phyloP scores from a whole-genome alignment of 2,888 invertebrate genomes.

The Scaptomyza reducta region DNA sequence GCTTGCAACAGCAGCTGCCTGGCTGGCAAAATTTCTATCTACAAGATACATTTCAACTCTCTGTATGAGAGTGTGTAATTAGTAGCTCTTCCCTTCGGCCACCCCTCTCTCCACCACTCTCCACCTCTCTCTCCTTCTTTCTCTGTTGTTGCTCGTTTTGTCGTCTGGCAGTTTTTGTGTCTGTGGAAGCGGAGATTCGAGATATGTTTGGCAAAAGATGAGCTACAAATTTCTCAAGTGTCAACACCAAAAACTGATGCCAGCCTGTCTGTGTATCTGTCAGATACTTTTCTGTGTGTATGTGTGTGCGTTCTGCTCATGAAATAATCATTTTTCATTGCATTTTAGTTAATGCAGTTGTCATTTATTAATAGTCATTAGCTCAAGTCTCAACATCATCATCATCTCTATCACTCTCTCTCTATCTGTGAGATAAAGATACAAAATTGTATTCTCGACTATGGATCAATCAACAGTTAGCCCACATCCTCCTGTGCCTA shows the following conservation, averaged over 20 bases:
- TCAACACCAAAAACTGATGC: constrained; percentile 81
- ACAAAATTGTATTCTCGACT: constrained; percentile 23
- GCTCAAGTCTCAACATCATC: constrained; percentile 38
- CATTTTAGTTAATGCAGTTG: constrained; percentile 73
- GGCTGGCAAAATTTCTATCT: constrained; percentile 21
- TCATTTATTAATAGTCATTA: constrained; percentile 75
- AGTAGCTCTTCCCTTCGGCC: constrained; percentile 51
- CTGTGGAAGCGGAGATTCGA: constrained; percentile 59
- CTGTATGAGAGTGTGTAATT: constrained; percentile 50
- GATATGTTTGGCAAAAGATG: constrained; percentile 77
- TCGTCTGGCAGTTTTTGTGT: constrained; percentile 64
- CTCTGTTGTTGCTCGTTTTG: constrained; percentile 17
- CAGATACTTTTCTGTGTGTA: constrained; percentile 45
- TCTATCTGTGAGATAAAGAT: constrained; percentile 56
- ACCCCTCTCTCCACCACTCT: neutral
- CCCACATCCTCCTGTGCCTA: constrained; percentile 42
- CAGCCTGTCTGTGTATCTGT: constrained; percentile 32
- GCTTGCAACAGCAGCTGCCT: constrained; percentile 23
- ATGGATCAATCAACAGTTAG: constrained; percentile 73
- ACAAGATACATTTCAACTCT: constrained; percentile 57
- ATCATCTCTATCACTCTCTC: too few relatives aligned
- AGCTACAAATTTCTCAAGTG: constrained; percentile 84
- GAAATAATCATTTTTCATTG: constrained; percentile 73
- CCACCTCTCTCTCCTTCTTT: too few relatives aligned
- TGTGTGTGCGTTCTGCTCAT: constrained; percentile 55